Base-by-base conservation (phyloP, 2,113 vertebrate species). In the Macrotis lagotis region DNA sequence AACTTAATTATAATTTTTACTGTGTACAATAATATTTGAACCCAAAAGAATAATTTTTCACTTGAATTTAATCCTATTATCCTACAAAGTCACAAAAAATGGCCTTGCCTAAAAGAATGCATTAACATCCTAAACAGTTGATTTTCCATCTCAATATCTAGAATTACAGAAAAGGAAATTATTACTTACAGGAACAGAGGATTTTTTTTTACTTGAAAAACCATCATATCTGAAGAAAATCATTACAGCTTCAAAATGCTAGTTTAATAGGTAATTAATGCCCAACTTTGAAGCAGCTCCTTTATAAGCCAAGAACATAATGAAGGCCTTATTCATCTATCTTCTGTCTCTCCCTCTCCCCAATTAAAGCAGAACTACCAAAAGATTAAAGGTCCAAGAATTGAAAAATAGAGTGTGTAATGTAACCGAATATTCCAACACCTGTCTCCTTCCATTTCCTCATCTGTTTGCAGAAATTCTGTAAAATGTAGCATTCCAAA, bases 401-500 rank as follows among this genome's bases (percentile, higher is more conserved):
- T 83, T 88, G 66, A 51, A 94, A 94, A 44, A 49, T 9, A 90
- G 1, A 66, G 16, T 26, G 0, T 50, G 44, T 93, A 92, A 37
- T 50, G 14, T 10, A 52, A 28, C 0, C 50, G 50, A 95, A 12
- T 47, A 51, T 92, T 53, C 1, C 0, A 55, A 93, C 7, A 44
- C 28, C 25, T 89, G 0, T 90, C 94, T 93, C 10, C 50, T 96
- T 94, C 88, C 74, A n/a, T 94, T 88, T 94, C 53, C 66, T 91
- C 0, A 94, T 48, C 50, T 95, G n/a, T 25, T 90, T 52, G 53
- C 93, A n/a, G 3, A 94, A 90, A 26, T 88, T 26, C 4, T 89
- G 5, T 83, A 93, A 94, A 90, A n/a, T 90, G 74, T 92, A 83
- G 31, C 19, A 93, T 91, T 93, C 25, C 28, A 94, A 91, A 92